phyloP scores from a whole-genome alignment of 2,888 invertebrate genomes.

The Pollenia amentaria region DNA sequence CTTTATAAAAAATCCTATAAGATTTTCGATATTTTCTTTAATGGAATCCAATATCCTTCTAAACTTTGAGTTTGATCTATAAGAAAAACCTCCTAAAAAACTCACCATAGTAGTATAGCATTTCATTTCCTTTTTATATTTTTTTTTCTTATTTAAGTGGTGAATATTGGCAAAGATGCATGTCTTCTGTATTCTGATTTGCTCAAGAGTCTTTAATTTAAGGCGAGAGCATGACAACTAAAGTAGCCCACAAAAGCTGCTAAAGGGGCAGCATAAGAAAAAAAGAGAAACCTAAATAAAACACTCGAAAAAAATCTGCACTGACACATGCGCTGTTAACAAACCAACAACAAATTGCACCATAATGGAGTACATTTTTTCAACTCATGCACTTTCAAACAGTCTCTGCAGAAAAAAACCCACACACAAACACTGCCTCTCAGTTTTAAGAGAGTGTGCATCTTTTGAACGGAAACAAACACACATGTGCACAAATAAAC shows the following conservation, averaged over 20 bases:
- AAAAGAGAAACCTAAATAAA: conserved; percentile 54
- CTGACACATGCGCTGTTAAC: conserved; percentile 51
- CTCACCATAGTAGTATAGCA: background rate
- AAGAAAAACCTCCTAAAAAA: background rate
- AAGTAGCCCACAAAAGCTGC: background rate
- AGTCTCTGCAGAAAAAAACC: conserved; percentile 49
- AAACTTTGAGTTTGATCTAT: background rate
- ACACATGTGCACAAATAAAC: background rate
- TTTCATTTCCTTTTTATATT: conserved; percentile 15
- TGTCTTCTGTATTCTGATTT: conserved; percentile 35
- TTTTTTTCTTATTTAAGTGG: conserved; percentile 28
- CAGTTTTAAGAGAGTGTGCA: background rate
- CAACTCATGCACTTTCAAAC: conserved; percentile 36
- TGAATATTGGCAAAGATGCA: conserved; percentile 25
- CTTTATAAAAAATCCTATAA: no score
- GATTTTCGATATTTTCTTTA: no score
- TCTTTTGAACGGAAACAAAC: background rate
- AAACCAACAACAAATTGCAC: conserved; percentile 7
- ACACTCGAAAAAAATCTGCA: conserved; percentile 19
- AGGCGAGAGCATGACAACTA: conserved; percentile 63
- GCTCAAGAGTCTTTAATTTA: conserved; percentile 16
- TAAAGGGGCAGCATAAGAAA: conserved; percentile 22
- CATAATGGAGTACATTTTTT: conserved; percentile 49
- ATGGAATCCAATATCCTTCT: no score
- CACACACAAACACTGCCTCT: background rate